Percentiles rank a stretch among this genome's conserved stretches.
phyloP scores from a whole-genome alignment of 2,888 invertebrate species.

The Heteromurus nitidus region DNA sequence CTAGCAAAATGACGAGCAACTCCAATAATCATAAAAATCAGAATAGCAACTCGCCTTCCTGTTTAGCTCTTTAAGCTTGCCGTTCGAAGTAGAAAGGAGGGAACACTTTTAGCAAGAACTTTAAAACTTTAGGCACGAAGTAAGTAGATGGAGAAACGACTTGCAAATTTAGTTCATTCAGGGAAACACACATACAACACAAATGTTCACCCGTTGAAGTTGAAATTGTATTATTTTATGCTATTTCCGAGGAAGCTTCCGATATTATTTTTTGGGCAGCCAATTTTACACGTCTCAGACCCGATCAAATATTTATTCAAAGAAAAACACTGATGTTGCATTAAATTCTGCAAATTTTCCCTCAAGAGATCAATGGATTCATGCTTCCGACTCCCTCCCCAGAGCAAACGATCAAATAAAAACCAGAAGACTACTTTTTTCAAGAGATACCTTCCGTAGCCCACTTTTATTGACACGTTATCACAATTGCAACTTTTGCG shows the following conservation, averaged over 20 bases:
- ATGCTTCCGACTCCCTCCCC: not conserved
- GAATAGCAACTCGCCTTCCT: too few relatives aligned
- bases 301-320: slow-evolving; percentile 17
- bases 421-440: not conserved
- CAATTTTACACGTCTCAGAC: not conserved
- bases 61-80: too few relatives aligned
- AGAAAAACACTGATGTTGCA: slow-evolving; percentile 1
- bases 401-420: not conserved
- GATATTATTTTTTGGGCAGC: not conserved
- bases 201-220: too few relatives aligned
- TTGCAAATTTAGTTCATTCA: too few relatives aligned
- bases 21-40: too few relatives aligned
- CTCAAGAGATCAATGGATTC: not conserved
- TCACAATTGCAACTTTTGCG: not conserved
- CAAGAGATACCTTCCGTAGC: not conserved
- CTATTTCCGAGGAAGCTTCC: too few relatives aligned
- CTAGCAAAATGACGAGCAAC: too few relatives aligned
- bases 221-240: too few relatives aligned
- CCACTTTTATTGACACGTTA: not conserved
- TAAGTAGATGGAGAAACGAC: not conserved
- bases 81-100: too few relatives aligned
- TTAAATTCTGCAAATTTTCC: not conserved
- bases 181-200: too few relatives aligned
- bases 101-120: too few relatives aligned
- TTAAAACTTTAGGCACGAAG: not conserved